Base-by-base conservation (phyloP, 2,113 vertebrate genomes). In the Rhinopomastus cyanomelas region DNA sequence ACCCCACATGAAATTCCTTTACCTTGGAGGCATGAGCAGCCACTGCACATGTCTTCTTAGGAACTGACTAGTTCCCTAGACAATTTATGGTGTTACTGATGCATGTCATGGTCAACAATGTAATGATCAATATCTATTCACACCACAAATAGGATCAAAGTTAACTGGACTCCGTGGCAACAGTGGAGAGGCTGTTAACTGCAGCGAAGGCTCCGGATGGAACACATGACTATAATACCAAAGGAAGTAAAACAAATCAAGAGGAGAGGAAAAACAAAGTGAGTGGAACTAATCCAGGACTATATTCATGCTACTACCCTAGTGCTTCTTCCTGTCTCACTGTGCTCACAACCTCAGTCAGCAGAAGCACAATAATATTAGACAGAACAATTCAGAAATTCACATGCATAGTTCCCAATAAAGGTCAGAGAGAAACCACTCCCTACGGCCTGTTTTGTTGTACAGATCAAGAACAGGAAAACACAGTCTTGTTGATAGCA, bases 61-160 rank as follows among this genome's bases (percentile, higher is more conserved):
- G 56, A 93, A 49, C 69, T 88, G 72, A 73, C 61, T 61, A 53
- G 55, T 29, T 59, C 39, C 67, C 53, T 55, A 61, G 90, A 85
- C 72, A 86, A 85, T 79, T 71, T 68, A 79, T 67, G 68, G 49
- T 78, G 78, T 55, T 81, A 81, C 57, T 81, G 81, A 88, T 71
- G 69, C 77, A 37, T 27, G 49, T 59, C 81, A 73, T 34, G 59
- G 68, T 29, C 20, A 12, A 93, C 66, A 92, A 88, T 69, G 59
- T 59, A 85, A 48, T 82, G 89, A 92, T 5, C 37, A 81, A 89
- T 79, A 59, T 51, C 67, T 62, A 85, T 93, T 94, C 67, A 94
- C 51, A 42, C 20, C 51, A 42, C 52, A 76, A 87, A 82, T 27
- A 89, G 62, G 90, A 90, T 76, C 51, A 88, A 93, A 92, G 19